Percentiles rank a stretch among this genome's conserved stretches.
phyloP scores from a whole-genome alignment of 2,888 invertebrate genomes.

The Drosophila rellima region DNA sequence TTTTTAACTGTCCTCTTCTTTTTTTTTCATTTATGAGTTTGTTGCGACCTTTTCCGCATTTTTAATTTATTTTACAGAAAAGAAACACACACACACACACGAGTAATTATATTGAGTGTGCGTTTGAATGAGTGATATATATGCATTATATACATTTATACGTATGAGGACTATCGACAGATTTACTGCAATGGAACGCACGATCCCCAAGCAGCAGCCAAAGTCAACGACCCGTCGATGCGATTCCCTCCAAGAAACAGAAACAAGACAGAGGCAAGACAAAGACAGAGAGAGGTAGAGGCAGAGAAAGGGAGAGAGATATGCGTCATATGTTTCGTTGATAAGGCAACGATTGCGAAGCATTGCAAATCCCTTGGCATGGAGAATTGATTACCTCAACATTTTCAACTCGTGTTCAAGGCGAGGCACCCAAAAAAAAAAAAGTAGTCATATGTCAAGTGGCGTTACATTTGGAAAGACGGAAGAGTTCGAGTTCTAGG shows the following conservation, averaged over 20 bases:
- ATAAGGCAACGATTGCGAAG: constrained; percentile 39
- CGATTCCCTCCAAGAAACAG: constrained; percentile 16
- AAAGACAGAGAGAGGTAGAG: not conserved
- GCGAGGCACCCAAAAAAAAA: constrained; percentile 29
- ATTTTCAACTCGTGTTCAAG: constrained; percentile 46
- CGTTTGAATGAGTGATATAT: constrained; percentile 56
- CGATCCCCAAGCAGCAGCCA: constrained; percentile 39
- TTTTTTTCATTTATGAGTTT: constrained; percentile 34
- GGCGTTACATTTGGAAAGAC: constrained; percentile 12
- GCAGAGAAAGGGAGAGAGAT: not conserved
- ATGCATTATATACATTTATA: constrained; percentile 19
- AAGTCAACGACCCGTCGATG: constrained; percentile 61
- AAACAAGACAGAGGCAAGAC: not conserved
- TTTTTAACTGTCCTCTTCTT: constrained; percentile 27
- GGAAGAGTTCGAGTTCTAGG: constrained; percentile 26
- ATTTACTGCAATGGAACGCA: constrained; percentile 72
- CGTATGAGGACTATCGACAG: constrained; percentile 61
- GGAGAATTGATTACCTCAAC: constrained; percentile 59
- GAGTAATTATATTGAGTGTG: constrained; percentile 48
- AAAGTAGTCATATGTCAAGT: constrained; percentile 55
- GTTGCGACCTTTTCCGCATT: constrained; percentile 63
- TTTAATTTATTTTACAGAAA: constrained; percentile 55
- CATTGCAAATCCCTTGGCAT: constrained; percentile 46
- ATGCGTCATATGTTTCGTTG: constrained; percentile 43
- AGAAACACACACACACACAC: constrained; percentile 11